Percentiles rank a stretch among this genome's conserved stretches.
Evolutionary conservation across 2,888 invertebrate genomes (phyloP).

Genomic region (Priocnemis perturbator): DNA sequence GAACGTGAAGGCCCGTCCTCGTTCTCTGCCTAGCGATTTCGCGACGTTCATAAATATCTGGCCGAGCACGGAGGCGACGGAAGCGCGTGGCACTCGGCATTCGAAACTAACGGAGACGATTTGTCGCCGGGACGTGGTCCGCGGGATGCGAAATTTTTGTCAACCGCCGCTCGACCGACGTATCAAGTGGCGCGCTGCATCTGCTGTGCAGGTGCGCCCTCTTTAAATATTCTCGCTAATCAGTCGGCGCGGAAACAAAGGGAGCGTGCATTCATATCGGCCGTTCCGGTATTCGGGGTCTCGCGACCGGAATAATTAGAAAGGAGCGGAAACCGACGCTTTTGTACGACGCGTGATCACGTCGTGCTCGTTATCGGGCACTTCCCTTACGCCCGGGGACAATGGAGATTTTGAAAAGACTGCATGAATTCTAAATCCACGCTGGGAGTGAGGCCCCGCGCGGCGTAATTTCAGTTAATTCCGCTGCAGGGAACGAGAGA

Average conservation of each 20-base stretch:
- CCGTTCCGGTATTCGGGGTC: slow-evolving; percentile 12
- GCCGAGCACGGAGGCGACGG: too few relatives aligned
- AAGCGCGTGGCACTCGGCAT: slow-evolving; percentile 15
- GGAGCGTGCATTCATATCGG: background rate
- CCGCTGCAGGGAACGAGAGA: slow-evolving; percentile 70
- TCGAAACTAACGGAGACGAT: slow-evolving; percentile 17
- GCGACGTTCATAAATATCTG: slow-evolving; percentile 21
- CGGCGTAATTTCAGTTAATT: slow-evolving; percentile 73
- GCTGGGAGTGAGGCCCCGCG: slow-evolving; percentile 61
- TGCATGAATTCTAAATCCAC: slow-evolving; percentile 70
- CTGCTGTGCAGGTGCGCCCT: too few relatives aligned
- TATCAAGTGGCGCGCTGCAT: too few relatives aligned
- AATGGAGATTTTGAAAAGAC: slow-evolving; percentile 69
- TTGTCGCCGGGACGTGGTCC: too few relatives aligned
- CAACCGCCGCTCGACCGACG: too few relatives aligned
- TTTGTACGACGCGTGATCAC: slow-evolving; percentile 47
- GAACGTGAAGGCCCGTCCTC: slow-evolving; percentile 39
- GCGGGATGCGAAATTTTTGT: too few relatives aligned
- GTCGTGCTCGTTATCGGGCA: slow-evolving; percentile 47
- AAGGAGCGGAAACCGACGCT: slow-evolving; percentile 30
- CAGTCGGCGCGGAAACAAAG: too few relatives aligned
- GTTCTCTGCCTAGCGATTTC: slow-evolving; percentile 44
- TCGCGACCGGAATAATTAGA: slow-evolving; percentile 36
- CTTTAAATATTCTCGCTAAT: too few relatives aligned
- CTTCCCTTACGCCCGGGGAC: slow-evolving; percentile 52